Conservation (phyloP, 2,888 invertebrate species). For the Scaptomyza cyrtandrae region DNA sequence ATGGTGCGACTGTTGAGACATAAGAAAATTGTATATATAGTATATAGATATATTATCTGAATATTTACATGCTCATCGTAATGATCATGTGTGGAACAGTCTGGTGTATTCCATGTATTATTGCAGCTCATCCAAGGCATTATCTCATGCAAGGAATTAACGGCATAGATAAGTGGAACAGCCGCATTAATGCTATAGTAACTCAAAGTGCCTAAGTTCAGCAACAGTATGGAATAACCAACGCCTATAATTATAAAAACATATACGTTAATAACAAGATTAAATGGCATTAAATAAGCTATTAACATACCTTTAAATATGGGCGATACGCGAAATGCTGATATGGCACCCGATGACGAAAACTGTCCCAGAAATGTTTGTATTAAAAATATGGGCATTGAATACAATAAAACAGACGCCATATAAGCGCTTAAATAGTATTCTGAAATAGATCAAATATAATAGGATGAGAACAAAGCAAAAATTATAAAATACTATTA, state of each 20-base stretch:
- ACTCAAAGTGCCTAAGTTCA: slow-evolving; percentile 91
- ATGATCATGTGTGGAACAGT: slow-evolving; percentile 76
- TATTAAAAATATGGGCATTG: slow-evolving; percentile 93
- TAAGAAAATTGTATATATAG: background rate
- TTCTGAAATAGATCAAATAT: slow-evolving; percentile 50
- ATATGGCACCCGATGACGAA: slow-evolving; percentile 91
- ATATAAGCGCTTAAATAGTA: slow-evolving; percentile 78
- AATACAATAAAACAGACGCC: slow-evolving; percentile 75
- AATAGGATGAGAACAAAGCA: no score
- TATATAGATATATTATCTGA: background rate
- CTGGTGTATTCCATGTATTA: slow-evolving; percentile 91
- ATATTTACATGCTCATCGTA: slow-evolving; percentile 72
- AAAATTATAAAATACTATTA: no score
- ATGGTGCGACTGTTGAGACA: slow-evolving; percentile 33
- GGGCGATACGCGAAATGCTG: slow-evolving; percentile 92
- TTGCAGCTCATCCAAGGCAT: slow-evolving; percentile 92
- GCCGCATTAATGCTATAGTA: slow-evolving; percentile 94
- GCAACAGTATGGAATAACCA: slow-evolving; percentile 90
- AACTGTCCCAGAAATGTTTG: slow-evolving; percentile 95
- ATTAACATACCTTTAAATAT: slow-evolving; percentile 92
- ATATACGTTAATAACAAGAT: background rate
- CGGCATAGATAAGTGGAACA: slow-evolving; percentile 93
- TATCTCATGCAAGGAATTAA: slow-evolving; percentile 88
- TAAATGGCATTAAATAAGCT: background rate
- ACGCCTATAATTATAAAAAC: slow-evolving; percentile 63